Conservation (phyloP, 2,797 vertebrate species). For the Epinephelus awoara region DNA sequence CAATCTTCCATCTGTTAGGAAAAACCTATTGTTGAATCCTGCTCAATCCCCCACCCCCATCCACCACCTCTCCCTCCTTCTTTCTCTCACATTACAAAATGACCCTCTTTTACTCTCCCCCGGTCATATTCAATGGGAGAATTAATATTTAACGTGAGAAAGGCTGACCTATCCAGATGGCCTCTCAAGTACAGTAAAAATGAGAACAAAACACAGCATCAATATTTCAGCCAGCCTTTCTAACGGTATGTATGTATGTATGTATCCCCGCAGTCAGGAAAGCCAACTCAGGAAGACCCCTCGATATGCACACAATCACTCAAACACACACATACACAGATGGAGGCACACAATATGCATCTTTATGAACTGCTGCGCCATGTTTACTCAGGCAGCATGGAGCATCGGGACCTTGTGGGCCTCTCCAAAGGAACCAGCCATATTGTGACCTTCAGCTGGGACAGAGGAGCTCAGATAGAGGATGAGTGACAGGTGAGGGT, state of each 20-base stretch:
- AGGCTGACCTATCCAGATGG: constrained; percentile 72
- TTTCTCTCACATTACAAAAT: constrained; percentile 77
- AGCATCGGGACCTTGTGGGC: constrained; percentile 48
- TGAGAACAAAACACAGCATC: constrained; percentile 76
- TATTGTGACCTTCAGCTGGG: constrained; percentile 75
- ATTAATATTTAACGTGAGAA: constrained; percentile 82
- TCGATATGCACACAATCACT: constrained; percentile 42
- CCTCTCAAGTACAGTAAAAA: constrained; percentile 70
- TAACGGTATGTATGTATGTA: constrained; percentile 58
- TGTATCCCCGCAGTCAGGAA: constrained; percentile 58
- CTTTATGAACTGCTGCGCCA: constrained; percentile 71
- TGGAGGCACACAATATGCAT: constrained; percentile 62
- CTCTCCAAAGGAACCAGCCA: constrained; percentile 62
- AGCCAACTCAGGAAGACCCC: constrained; percentile 57
- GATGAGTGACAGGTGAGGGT: constrained; percentile 68
- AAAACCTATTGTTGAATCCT: constrained; percentile 77
- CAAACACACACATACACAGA: constrained; percentile 59
- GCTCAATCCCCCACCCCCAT: constrained; percentile 5
- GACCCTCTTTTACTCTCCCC: constrained; percentile 69
- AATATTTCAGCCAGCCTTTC: constrained; percentile 76
- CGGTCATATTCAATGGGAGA: constrained; percentile 66
- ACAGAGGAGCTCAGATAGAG: constrained; percentile 35
- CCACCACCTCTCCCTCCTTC: constrained; percentile 19
- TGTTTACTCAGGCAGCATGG: constrained; percentile 68
- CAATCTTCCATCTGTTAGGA: constrained; percentile 82